Conservation (phyloP, 2,888 invertebrate genomes). For the Agrochola circellaris region DNA sequence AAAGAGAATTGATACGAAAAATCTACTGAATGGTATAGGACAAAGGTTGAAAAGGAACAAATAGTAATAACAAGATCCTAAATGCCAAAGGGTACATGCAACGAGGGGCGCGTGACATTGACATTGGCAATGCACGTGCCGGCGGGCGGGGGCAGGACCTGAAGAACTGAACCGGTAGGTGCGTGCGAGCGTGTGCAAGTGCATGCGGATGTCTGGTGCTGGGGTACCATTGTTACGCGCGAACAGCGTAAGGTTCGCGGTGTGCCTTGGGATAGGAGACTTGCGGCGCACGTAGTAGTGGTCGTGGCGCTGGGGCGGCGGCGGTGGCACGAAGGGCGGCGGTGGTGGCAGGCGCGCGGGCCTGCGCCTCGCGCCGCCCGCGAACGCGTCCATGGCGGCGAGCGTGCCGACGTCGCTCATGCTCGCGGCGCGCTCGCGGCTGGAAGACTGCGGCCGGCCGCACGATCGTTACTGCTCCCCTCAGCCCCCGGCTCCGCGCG, state of each 20-base stretch:
- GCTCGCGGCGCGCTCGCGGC: slow-evolving; percentile 88
- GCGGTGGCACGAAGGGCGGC: slow-evolving; percentile 88
- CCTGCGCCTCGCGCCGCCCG: slow-evolving; percentile 89
- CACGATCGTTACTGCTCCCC: slow-evolving; percentile 83
- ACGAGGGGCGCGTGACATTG: slow-evolving; percentile 80
- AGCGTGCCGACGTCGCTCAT: slow-evolving; percentile 91
- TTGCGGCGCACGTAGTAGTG: slow-evolving; percentile 89
- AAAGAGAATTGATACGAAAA: slow-evolving; percentile 3
- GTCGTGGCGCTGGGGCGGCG: slow-evolving; percentile 87
- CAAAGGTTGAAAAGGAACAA: slow-evolving; percentile 26
- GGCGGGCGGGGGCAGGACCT: slow-evolving; percentile 57
- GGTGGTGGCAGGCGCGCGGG: slow-evolving; percentile 88
- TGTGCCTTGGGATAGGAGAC: slow-evolving; percentile 87
- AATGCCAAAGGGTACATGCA: slow-evolving; percentile 64
- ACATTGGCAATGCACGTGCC: slow-evolving; percentile 76
- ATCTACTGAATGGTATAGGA: slow-evolving; percentile 3
- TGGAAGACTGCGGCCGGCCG: slow-evolving; percentile 88
- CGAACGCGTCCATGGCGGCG: slow-evolving; percentile 90
- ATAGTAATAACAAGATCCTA: slow-evolving; percentile 38
- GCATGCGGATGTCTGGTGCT: slow-evolving; percentile 70
- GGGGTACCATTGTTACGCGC: slow-evolving; percentile 86
- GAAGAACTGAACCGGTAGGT: slow-evolving; percentile 47
- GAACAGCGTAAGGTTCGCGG: slow-evolving; percentile 87
- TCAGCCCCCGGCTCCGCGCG: slow-evolving; percentile 84
- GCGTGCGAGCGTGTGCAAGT: slow-evolving; percentile 70